A percentile compares a stretch with the other conserved stretches of the same genome.
Evolutionary conservation across 2,888 invertebrate species (phyloP).

Genomic region (Corbicula japonica): DNA sequence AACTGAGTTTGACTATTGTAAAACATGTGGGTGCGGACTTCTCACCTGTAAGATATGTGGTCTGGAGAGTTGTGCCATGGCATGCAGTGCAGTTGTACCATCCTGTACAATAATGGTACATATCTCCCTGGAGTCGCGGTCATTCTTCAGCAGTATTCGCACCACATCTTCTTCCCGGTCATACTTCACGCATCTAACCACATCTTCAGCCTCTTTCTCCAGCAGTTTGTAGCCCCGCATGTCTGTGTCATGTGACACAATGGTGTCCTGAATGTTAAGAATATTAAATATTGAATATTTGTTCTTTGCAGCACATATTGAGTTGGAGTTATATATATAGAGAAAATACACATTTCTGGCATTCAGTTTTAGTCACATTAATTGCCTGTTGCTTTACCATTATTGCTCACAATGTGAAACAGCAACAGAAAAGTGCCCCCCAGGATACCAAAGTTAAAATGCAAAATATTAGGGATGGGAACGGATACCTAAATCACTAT

Average conservation of each 20-base stretch:
- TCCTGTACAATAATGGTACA: slow-evolving; percentile 77
- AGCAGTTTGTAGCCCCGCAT: slow-evolving; percentile 69
- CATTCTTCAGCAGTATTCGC: slow-evolving; percentile 65
- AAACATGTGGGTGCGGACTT: background rate
- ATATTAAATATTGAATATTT: no score
- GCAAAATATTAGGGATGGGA: no score
- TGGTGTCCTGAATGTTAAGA: no score
- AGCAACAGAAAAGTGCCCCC: no score
- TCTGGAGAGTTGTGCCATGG: slow-evolving; percentile 74
- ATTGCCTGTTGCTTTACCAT: no score
- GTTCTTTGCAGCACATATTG: no score
- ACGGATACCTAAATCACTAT: no score
- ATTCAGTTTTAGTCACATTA: no score
- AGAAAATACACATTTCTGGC: no score
- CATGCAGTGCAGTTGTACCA: slow-evolving; percentile 78
- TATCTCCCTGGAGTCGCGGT: slow-evolving; percentile 71
- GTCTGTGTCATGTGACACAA: slow-evolving; percentile 19
- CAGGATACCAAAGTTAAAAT: no score
- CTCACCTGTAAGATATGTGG: slow-evolving; percentile 69
- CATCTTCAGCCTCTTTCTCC: slow-evolving; percentile 71
- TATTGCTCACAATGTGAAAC: no score
- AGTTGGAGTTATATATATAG: no score
- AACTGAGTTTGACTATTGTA: background rate
- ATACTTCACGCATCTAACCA: slow-evolving; percentile 69
- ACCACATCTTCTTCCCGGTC: slow-evolving; percentile 71